Base-by-base conservation (phyloP, 2,888 invertebrate species). In the Melipona beecheii region DNA sequence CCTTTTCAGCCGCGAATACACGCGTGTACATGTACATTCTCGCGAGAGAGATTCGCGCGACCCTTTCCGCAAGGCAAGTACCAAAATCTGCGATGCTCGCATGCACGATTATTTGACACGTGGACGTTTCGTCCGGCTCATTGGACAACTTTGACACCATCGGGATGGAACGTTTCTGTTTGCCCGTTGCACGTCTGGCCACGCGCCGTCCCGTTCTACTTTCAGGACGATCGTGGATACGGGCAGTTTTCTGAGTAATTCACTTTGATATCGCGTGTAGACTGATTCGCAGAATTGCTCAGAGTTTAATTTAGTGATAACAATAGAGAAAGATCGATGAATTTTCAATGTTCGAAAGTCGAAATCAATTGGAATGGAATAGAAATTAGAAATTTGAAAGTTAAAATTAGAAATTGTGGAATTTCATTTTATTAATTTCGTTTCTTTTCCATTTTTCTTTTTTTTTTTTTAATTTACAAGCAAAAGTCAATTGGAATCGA, bases 31-130 rank as follows among this genome's bases (percentile, higher is more conserved):
- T 75, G 95, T 43, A 43, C 43, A 43, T 43, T 43, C 43, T 90
- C 95, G 95, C 90, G 95, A 95, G 86, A 83, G 83, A 83, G 87
- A 95, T 94, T 90, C 95, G 93, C 91, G 95, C 95, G 91, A 95
- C 94, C 86, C 94, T 94, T 90, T 94, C 94, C 87, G 95, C 91
- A 85, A 94, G 87, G 90, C 88, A 85, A 91, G 84, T 86, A 87
- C 81, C 89, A 89, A 27, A 86, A 75, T 84, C 73, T 82, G 81
- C 87, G 83, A 89, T 75, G 76, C 80, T 83, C 78, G 78, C 83
- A 74, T 87, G 77, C 65, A 84, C 85, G 87, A 70, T 71, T 60
- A 36, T 24, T 21, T 54, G 19, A 65, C 66, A 66, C 73, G 72
- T 84, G 77, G 80, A 87, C 87, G 85, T 87, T 73, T 75, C 13